A percentile compares a stretch with the other conserved stretches of the same genome.
These are phyloP conservation scores for Aphyosemion australe DNA, from an alignment of 2,113 vertebrate genomes.

Conservation along the genomic window DNA sequence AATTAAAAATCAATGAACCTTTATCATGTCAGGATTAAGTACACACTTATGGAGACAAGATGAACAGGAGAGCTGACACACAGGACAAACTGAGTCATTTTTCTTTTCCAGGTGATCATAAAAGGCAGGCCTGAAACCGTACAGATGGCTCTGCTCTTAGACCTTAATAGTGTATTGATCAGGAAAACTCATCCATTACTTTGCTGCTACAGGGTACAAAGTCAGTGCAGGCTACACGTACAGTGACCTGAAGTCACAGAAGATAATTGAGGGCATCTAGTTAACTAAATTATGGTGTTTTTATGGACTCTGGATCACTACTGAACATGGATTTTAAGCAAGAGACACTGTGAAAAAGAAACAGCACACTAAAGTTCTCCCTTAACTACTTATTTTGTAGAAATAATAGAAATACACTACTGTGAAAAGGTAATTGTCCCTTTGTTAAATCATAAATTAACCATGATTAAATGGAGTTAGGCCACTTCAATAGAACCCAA, in stretches of 20 bases:
- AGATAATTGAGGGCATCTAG: constrained; percentile 15
- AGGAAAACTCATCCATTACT: constrained; percentile 35
- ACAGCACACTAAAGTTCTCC: background rate
- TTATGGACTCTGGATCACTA: constrained; percentile 5
- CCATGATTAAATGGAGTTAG: no score
- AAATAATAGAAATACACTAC: no score
- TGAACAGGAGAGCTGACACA: background rate
- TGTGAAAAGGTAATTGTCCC: no score
- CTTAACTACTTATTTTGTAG: no score
- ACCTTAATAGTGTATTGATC: constrained; percentile 71
- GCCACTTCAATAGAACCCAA: no score
- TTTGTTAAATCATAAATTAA: no score
- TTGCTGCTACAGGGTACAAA: constrained; percentile 27
- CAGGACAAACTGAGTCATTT: constrained; percentile 22
- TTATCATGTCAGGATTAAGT: background rate
- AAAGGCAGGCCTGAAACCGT: constrained; percentile 23
- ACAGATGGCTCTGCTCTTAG: constrained; percentile 33
- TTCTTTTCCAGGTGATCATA: constrained; percentile 48
- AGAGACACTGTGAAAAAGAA: background rate
- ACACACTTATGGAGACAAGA: background rate
- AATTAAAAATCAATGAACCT: background rate
- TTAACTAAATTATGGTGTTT: constrained; percentile 28
- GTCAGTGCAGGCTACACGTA: constrained; percentile 23
- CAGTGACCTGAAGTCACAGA: constrained; percentile 26
- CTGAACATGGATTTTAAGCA: background rate